Percentiles rank a stretch among this genome's conserved stretches.
Conservation (phyloP, 2,113 vertebrate genomes). For the Cygnus atratus region DNA sequence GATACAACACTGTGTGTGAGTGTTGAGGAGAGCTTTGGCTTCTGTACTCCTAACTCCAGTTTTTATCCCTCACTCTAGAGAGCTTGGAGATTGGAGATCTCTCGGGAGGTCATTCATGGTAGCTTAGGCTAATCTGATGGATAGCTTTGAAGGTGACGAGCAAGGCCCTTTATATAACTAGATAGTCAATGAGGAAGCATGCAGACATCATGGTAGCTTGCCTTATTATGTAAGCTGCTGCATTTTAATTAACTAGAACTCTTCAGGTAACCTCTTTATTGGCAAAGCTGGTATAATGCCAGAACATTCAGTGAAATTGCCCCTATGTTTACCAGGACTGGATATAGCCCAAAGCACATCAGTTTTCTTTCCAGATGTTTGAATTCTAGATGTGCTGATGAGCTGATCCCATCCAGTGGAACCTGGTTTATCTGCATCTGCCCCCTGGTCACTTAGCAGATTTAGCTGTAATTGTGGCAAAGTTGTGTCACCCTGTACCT, state of each 20-base stretch:
- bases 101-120: not conserved
- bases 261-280: not conserved
- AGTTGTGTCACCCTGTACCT: not conserved
- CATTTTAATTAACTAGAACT: not conserved
- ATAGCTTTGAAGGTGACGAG: not conserved
- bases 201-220: not conserved
- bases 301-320: not conserved
- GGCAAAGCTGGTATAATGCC: not conserved
- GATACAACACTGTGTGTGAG: not conserved
- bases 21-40: not conserved
- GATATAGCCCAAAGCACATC: not conserved
- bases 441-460: not conserved
- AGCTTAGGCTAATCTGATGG: not conserved
- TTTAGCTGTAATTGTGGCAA: not conserved
- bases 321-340: not conserved
- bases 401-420: not conserved
- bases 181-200: not conserved
- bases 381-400: not conserved
- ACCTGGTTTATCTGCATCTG: not conserved
- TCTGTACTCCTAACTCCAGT: not conserved
- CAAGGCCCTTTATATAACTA: not conserved
- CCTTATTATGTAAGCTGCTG: not conserved
- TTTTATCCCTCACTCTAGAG: not conserved
- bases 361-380: not conserved
- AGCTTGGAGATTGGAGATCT: not conserved